These are phyloP conservation scores for Boulengerochromis microlepis DNA, from an alignment of 2,113 vertebrate species.

Conservation along the genomic window DNA sequence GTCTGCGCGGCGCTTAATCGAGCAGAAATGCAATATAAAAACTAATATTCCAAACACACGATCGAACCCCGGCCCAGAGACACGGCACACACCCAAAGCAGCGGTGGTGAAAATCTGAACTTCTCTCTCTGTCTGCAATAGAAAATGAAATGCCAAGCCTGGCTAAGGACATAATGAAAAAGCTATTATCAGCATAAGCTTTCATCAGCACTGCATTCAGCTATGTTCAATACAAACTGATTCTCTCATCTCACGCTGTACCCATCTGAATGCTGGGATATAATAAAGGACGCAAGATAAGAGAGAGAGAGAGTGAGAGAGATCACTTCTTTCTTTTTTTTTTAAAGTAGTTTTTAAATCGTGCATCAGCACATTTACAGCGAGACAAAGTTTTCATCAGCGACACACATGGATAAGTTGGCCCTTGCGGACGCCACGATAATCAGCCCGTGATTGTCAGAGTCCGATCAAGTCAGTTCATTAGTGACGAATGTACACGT, in stretches of 20 bases:
- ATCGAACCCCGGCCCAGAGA: neutral
- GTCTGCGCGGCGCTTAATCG: neutral
- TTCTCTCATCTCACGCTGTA: slow-evolving; percentile 44
- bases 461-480: neutral
- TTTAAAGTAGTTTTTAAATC: neutral
- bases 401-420: neutral
- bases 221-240: slow-evolving; percentile 51
- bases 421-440: neutral
- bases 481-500: neutral
- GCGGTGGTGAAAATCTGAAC: slow-evolving; percentile 1
- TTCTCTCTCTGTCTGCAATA: neutral
- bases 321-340: neutral
- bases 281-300: slow-evolving; percentile 22
- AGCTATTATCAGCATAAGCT: slow-evolving; percentile 57
- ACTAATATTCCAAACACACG: slow-evolving; percentile 12
- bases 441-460: neutral
- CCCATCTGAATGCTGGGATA: slow-evolving; percentile 23
- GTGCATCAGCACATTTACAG: slow-evolving; percentile 41
- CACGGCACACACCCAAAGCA: neutral
- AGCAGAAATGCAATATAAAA: slow-evolving; percentile 5
- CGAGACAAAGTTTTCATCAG: neutral
- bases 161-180: slow-evolving; percentile 60
- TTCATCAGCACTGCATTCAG: slow-evolving; percentile 62
- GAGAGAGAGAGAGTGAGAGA: neutral
- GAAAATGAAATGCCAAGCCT: slow-evolving; percentile 49